Conservation (phyloP, 2,888 invertebrate species). For the Macropis europaea region DNA sequence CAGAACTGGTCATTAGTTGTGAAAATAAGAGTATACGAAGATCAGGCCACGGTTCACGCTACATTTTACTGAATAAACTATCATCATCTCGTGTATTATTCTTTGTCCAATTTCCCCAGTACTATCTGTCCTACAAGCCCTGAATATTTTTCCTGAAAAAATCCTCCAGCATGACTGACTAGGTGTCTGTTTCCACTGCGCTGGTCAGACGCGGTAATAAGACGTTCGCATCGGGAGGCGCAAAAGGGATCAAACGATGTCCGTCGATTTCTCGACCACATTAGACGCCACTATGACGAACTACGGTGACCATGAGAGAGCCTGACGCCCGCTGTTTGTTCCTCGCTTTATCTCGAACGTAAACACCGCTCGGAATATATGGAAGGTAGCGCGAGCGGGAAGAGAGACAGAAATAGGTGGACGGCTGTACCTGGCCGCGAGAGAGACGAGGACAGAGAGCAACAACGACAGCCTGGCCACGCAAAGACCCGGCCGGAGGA, state of each 20-base stretch:
- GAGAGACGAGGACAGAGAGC: conserved; percentile 28
- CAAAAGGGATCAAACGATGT: background rate
- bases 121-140: too few species aligned
- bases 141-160: too few species aligned
- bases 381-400: conserved; percentile 52
- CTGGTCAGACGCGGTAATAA: too few species aligned
- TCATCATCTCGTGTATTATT: too few species aligned
- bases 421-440: conserved; percentile 40
- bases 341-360: conserved; percentile 77
- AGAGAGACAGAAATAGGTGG: conserved; percentile 51
- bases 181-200: too few species aligned
- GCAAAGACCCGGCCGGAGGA: conserved; percentile 54
- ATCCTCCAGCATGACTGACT: too few species aligned
- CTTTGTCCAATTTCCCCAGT: too few species aligned
- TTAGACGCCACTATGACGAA: conserved; percentile 50
- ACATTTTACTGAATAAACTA: too few species aligned
- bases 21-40: too few species aligned
- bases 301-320: conserved; percentile 64
- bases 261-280: conserved; percentile 28
- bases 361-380: conserved; percentile 72
- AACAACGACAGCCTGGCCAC: conserved; percentile 45
- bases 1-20: too few species aligned
- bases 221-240: too few species aligned
- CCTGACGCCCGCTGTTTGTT: conserved; percentile 73
- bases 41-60: too few species aligned